Conservation (phyloP, 2,888 invertebrate genomes). For the Parnassius smintheus region DNA sequence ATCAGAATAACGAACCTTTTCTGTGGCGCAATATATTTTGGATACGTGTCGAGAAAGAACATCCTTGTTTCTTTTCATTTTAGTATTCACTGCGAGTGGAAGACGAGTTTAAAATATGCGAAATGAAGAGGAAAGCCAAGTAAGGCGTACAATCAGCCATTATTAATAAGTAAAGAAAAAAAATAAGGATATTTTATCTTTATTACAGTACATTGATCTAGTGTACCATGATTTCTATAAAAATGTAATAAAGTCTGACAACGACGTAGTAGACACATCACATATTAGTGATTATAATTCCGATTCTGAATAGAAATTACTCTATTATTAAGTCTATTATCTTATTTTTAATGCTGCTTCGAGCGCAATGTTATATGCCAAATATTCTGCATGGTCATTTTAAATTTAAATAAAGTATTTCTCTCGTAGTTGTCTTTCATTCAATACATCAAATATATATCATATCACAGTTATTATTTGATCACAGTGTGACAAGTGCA, state of each 20-base stretch:
- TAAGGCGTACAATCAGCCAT: conserved; percentile 13
- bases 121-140: conserved; percentile 18
- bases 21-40: conserved; percentile 26
- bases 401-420: conserved; percentile 17
- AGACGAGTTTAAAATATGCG: conserved; percentile 20
- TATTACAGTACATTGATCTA: conserved; percentile 24
- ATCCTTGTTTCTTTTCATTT: not conserved
- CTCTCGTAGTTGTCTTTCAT: not conserved
- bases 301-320: not conserved
- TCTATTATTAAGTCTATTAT: not conserved
- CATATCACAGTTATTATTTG: not conserved
- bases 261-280: conserved; percentile 2
- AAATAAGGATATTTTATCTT: not conserved
- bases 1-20: conserved; percentile 26
- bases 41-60: conserved; percentile 16
- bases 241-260: not conserved
- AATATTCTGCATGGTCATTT: conserved; percentile 16
- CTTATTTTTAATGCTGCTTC: not conserved
- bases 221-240: conserved; percentile 20
- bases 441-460: too few species aligned
- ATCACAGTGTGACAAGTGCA: not conserved
- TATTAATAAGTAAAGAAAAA: not conserved
- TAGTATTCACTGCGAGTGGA: not conserved
- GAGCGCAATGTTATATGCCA: conserved; percentile 18
- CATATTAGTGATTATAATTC: not conserved